Base-by-base conservation (phyloP, 2,888 invertebrate species). In the Chrysomela aeneicollis region DNA sequence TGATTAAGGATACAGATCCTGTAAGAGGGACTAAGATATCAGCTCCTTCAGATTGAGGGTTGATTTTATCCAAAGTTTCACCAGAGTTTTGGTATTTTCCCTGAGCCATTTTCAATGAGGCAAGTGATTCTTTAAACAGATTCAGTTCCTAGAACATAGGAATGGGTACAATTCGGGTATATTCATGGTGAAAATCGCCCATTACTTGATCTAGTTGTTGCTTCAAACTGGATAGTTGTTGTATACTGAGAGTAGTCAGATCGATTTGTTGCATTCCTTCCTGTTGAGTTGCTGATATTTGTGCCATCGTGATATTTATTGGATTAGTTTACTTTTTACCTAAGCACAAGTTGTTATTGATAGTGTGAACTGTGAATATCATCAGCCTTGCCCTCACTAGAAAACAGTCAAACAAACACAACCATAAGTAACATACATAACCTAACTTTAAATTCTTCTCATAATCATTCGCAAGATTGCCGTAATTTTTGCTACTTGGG, bases 11-110 rank as follows among this genome's bases (percentile, higher is more conserved):
- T 87, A 90, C 89, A 76, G 98, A 98, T 75, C 95, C 94, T 12
- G 98, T 97, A 12, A 98, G 85, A 1, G 98, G 98, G 15, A 98
- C 97, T 18, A 98, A 85, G 71, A 98, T 92, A 63, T 92, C 89
- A 78, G 92, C 93, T 76, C 94, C 93, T 78, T 92, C 88, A 68
- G 89, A 88, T 19, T 89, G 88, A 0, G 92, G 88, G 50, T 88
- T 90, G 62, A 96, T 86, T 83, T 92, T 91, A 67, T 93, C 92
- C 55, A 95, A 86, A 75, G 91, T 91, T 77, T 94, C 93, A 55
- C 92, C 92, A 0, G 96, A 96, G 77, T 93, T 93, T 64, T 90
- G 89, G 83, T 95, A 97, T 85, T 96, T 97, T 32, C 87, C 88
- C 82, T 97, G 95, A 6, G 95, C 96, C 77, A 93, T 87, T 84